phyloP scores from a whole-genome alignment of 2,797 vertebrate genomes.

The Eutrigla gurnardus region DNA sequence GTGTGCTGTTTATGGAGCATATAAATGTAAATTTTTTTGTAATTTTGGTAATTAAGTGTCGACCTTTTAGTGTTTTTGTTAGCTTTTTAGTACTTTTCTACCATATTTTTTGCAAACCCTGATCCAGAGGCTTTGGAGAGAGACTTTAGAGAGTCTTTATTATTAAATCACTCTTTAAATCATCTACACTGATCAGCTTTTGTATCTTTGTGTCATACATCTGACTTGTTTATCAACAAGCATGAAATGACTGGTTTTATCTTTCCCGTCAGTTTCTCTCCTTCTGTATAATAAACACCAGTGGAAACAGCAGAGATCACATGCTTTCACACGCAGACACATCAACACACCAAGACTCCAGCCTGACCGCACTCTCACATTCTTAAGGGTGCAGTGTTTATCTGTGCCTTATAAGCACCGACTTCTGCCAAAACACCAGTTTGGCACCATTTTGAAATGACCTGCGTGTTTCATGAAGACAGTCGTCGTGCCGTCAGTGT shows the following conservation, averaged over 20 bases:
- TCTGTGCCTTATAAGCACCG: neutral
- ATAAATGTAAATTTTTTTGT: neutral
- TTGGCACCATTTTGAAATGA: neutral
- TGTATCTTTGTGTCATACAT: constrained; percentile 3
- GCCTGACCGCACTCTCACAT: neutral
- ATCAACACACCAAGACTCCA: neutral
- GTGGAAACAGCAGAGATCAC: constrained; percentile 14
- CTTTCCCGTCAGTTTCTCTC: neutral
- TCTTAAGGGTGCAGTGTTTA: constrained; percentile 21
- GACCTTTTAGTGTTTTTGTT: neutral
- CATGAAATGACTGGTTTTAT: constrained; percentile 17
- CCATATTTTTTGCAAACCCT: neutral
- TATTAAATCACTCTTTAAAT: constrained; percentile 1
- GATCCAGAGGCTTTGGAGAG: neutral
- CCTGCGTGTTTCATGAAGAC: neutral
- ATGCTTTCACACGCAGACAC: constrained; percentile 3
- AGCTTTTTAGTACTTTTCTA: neutral
- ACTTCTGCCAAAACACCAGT: neutral
- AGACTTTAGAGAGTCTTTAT: constrained; percentile 2
- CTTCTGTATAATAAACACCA: neutral
- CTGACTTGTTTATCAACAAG: constrained; percentile 15
- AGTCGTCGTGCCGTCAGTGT: neutral
- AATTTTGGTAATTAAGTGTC: neutral
- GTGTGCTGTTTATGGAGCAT: neutral
- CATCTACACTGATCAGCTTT: constrained; percentile 5